Evolutionary conservation across 2,113 vertebrate species (phyloP), one percentile per base, ranked within the genome.

Genomic region (Porphyrio hochstetteri): DNA sequence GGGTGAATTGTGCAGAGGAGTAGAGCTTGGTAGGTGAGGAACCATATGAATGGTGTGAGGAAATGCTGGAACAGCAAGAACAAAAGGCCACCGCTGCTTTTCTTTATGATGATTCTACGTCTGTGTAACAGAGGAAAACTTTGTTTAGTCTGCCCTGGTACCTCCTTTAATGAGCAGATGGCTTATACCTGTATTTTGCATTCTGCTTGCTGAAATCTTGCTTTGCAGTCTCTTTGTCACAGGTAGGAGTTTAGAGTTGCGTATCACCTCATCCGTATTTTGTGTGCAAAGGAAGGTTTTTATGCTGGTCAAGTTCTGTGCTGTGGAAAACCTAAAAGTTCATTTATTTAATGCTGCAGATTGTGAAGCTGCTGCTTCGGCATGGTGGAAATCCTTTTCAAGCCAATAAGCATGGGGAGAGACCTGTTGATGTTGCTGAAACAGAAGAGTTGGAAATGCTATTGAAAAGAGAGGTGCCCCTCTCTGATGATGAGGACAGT

Each of bases 331-430:
- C 12, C 25, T 93, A 28, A 91, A 84, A 63, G 42, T 65, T 60
- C 1, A n/a, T 46, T 59, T 78, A 25, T 89, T 91, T 95, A 53
- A 95, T 85, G 23, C 92, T 97, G 33, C 97, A 99, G 99, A 99
- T 99, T 96, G 99, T 99, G 86, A 99, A 99, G 92, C 97, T 99
- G 69, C 98, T 99, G 28, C 98, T 99, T 81, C 98, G 99, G 78
- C 98, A 99, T 40, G 99, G 99, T 64, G 99, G 99, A 61, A 99
- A 99, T 88, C 99, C 99, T 40, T 99, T 99, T 97, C 99, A 99
- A 97, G 99, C 99, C 76, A 99, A 99, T 96, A 99, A 99, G 93
- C 98, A 99, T 0, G 99, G 99, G 6, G 99, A 99, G 96, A 98
- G 99, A 31, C 99, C 99, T 12, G 99, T 99, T 90, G 99, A 99